phyloP scores from a whole-genome alignment of 2,797 vertebrate species.

The Coendou prehensilis region DNA sequence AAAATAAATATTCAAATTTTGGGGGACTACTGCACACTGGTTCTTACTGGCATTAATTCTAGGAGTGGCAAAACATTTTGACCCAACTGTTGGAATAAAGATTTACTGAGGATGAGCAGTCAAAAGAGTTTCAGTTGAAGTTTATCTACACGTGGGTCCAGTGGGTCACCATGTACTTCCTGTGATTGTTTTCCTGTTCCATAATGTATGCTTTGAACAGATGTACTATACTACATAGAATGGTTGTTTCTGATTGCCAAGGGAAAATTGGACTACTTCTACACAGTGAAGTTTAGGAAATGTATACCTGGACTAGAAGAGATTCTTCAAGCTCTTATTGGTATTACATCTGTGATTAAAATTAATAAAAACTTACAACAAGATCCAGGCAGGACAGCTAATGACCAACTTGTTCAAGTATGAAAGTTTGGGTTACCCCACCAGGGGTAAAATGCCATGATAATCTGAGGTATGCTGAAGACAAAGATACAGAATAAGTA shows the following conservation, averaged over 20 bases:
- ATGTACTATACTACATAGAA: not conserved
- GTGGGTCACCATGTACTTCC: rapidly evolving
- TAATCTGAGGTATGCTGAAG: not conserved
- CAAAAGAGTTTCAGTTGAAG: not conserved
- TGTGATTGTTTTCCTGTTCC: not conserved
- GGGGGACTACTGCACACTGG: not conserved
- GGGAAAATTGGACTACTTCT: not conserved
- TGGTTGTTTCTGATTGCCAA: not conserved
- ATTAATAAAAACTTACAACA: not conserved
- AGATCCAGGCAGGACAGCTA: not conserved
- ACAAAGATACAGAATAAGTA: not conserved
- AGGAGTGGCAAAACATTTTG: not conserved
- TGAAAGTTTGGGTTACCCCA: not conserved
- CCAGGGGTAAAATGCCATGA: not conserved
- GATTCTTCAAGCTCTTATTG: not conserved
- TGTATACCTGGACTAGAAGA: not conserved
- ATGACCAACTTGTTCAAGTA: not conserved
- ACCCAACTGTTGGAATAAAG: not conserved
- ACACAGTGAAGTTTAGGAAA: not conserved
- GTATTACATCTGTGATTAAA: not conserved
- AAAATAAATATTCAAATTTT: not conserved
- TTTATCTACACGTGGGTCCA: not conserved
- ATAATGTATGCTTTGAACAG: not conserved
- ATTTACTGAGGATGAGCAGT: not conserved
- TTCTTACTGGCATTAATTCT: not conserved